Percentiles rank a stretch among this genome's conserved stretches.
Conservation (phyloP, 2,797 vertebrate species). For the Phrynocephalus forsythii region DNA sequence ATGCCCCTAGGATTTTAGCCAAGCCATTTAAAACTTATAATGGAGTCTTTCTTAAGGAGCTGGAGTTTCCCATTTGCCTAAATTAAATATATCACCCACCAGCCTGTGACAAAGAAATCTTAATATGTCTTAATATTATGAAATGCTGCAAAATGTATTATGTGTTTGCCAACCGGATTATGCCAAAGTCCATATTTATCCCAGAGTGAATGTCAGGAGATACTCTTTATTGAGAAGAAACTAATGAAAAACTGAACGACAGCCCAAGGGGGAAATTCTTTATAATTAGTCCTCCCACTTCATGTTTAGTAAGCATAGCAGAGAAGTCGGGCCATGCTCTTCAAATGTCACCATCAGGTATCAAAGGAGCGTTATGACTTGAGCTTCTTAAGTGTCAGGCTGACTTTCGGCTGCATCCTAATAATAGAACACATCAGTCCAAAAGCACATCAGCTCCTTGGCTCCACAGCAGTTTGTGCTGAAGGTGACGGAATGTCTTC, state of each 20-base stretch:
- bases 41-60: not conserved
- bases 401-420: not conserved
- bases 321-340: slow-evolving; percentile 17
- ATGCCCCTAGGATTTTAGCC: not conserved
- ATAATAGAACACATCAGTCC: not conserved
- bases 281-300: slow-evolving; percentile 15
- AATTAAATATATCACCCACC: slow-evolving; percentile 6
- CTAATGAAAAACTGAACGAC: slow-evolving; percentile 56
- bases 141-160: rapidly evolving
- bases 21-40: not conserved
- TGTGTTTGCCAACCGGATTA: not conserved
- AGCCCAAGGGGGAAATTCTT: not conserved
- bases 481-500: no score
- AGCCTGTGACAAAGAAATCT: not conserved
- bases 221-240: not conserved
- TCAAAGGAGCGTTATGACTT: slow-evolving; percentile 38
- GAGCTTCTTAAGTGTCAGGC: not conserved
- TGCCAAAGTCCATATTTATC: slow-evolving; percentile 1
- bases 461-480: no score
- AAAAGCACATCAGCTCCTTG: not conserved
- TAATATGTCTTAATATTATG: slow-evolving; percentile 6
- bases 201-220: slow-evolving; percentile 21
- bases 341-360: slow-evolving; percentile 58
- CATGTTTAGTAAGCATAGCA: slow-evolving; percentile 55
- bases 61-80: not conserved